These are phyloP conservation scores for Nymphalis io DNA, from an alignment of 1,140 invertebrate species.

Conservation along the genomic window DNA sequence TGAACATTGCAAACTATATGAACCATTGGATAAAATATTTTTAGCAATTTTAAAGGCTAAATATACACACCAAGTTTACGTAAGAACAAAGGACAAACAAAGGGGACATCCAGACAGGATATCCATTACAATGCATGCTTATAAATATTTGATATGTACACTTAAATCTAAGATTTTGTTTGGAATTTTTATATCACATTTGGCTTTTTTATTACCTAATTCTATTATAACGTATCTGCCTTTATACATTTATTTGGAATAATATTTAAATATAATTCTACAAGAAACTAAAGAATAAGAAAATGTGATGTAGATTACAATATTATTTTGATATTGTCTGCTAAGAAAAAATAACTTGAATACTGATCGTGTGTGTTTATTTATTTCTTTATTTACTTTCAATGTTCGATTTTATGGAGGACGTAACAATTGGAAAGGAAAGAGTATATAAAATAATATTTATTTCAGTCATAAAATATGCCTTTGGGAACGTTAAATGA, in stretches of 20 bases:
- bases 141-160: conserved; percentile 51
- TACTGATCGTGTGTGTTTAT: too few species aligned
- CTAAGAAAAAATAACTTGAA: too few species aligned
- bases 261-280: too few species aligned
- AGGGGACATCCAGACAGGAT: not conserved
- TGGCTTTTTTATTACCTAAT: not conserved
- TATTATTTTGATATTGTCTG: too few species aligned
- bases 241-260: not conserved
- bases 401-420: not conserved
- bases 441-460: not conserved
- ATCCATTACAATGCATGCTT: conserved; percentile 15
- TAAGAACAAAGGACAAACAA: not conserved
- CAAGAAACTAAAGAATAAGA: too few species aligned
- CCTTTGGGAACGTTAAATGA: not conserved
- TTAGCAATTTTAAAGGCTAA: not conserved
- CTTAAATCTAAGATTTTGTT: conserved; percentile 16
- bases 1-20: not conserved
- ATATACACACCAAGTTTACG: not conserved
- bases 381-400: not conserved
- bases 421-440: not conserved
- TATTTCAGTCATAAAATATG: not conserved
- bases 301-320: too few species aligned
- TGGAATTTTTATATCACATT: not conserved
- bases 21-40: not conserved
- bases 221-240: not conserved